Evolutionary conservation across 1,140 invertebrate species (phyloP), one percentile per base, ranked within the genome.

Genomic region (Saccostrea echinata): DNA sequence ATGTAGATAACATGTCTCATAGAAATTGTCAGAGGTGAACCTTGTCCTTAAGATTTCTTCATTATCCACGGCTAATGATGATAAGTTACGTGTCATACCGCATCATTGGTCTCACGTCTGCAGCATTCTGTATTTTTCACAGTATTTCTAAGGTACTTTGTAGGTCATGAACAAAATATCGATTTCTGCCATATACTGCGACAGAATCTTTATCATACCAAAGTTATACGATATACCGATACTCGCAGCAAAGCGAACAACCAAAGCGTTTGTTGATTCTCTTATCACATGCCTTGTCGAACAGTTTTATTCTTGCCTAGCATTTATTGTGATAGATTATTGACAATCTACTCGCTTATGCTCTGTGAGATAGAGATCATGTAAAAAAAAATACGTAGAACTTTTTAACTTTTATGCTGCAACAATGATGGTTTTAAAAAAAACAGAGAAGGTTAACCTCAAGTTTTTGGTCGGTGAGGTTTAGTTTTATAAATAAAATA

Each of bases 241-340:
- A 30, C 68, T 76, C 68, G 27, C 27, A 76, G 68, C 68, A 30
- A 33, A 76, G 68, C 68, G 68, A 76, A 76, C 68, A 33, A 27
- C 68, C 27, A 16, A 16, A 30, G 68, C 30, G 27, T 18, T 30
- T 76, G 27, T 2, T 13, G 24, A 30, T 76, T 3, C 68, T 76
- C 24, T 76, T 13, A 24, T 68, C 27, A 24, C 64, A 24, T 76
- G 68, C 68, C 30, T 76, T 76, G 68, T 76, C 68, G 24, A 33
- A 33, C 68, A 76, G 27, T 30, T 16, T 76, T 30, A 35, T 9
- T 33, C 68, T 76, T 27, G 68, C 27, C 68, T 76, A 16, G 27
- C 27, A 76, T 76, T 76, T 76, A 76, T 30, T 76, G 68, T 76
- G 68, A 76, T 27, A 76, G 24, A 76, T 76, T 76, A 76, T 76